A percentile compares a stretch with the other conserved stretches of the same genome.
Evolutionary conservation across 2,113 vertebrate genomes (phyloP).

Genomic region (Prunella himalayana): DNA sequence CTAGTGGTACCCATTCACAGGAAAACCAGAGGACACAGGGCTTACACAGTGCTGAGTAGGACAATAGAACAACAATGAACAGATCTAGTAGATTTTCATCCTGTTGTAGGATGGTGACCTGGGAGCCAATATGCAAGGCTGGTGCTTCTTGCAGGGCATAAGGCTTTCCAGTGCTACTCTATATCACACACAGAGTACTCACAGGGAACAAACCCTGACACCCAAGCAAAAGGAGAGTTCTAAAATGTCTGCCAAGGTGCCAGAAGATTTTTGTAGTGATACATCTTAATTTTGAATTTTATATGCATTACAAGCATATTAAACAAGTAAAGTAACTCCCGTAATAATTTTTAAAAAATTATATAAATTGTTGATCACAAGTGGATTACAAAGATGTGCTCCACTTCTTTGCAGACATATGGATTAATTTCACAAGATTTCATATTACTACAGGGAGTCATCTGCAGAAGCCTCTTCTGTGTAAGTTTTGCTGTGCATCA

Average conservation of each 20-base stretch:
- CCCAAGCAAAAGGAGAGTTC: background rate
- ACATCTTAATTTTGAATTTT: background rate
- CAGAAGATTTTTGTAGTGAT: background rate
- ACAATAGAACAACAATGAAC: background rate
- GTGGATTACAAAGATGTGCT: background rate
- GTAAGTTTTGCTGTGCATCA: background rate
- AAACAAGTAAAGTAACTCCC: background rate
- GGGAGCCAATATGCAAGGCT: background rate
- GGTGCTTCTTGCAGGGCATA: background rate
- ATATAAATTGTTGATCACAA: background rate
- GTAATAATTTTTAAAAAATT: background rate
- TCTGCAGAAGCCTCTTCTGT: background rate
- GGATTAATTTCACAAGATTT: background rate
- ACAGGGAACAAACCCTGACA: background rate
- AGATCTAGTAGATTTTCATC: background rate
- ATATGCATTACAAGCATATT: background rate
- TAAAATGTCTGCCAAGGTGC: background rate
- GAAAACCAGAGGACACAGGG: background rate
- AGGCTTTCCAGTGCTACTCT: background rate
- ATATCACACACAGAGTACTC: rapidly evolving
- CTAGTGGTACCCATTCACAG: background rate
- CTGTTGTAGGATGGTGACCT: background rate
- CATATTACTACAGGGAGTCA: background rate
- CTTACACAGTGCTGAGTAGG: background rate
- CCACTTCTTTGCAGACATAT: background rate